These are phyloP conservation scores for Eriocheir sinensis DNA, from an alignment of 1,140 invertebrate species.

Conservation along the genomic window DNA sequence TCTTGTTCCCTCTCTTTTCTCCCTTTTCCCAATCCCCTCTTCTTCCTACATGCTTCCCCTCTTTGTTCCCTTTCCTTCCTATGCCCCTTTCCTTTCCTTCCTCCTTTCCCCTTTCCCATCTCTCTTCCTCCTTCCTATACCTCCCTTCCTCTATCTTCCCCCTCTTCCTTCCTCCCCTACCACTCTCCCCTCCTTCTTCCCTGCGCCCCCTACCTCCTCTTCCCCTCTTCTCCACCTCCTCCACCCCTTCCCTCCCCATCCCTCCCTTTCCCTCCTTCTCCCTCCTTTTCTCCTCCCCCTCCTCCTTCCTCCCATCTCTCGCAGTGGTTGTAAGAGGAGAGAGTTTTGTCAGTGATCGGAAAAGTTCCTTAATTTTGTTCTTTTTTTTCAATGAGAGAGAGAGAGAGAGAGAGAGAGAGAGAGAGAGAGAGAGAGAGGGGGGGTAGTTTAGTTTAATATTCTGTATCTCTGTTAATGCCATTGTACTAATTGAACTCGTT, in stretches of 20 bases:
- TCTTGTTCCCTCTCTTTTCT: too few species aligned
- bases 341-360: constrained; percentile 2
- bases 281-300: too few species aligned
- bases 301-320: not conserved
- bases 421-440: not conserved
- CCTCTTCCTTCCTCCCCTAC: not conserved
- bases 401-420: constrained; percentile 18
- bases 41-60: too few species aligned
- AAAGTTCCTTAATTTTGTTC: constrained; percentile 18
- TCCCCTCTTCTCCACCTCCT: too few species aligned
- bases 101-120: not conserved
- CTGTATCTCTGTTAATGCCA: not conserved
- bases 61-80: too few species aligned
- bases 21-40: too few species aligned
- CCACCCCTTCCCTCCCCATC: too few species aligned
- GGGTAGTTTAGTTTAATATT: not conserved
- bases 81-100: not conserved
- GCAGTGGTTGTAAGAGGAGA: not conserved
- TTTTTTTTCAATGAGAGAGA: not conserved
- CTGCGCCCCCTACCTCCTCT: too few species aligned
- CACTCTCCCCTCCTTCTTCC: too few species aligned
- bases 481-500: not conserved
- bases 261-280: too few species aligned
- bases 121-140: too few species aligned
- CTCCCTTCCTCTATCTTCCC: not conserved